phyloP scores from a whole-genome alignment of 2,113 vertebrate species.

The Osmerus eperlanus region DNA sequence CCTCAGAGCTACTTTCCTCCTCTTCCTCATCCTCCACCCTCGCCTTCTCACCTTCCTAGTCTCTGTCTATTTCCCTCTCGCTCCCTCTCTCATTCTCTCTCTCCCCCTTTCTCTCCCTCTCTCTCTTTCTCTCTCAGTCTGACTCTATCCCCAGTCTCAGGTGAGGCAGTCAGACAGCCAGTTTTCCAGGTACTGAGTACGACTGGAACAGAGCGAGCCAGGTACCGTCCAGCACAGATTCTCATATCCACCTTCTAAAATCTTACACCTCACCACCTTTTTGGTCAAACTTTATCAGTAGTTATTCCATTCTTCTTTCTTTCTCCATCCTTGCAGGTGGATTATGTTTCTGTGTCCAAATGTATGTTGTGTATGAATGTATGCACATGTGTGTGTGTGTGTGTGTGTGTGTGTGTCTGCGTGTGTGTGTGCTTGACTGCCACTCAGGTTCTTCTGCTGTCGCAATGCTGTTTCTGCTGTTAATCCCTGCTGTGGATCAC shows the following conservation, averaged over 20 bases:
- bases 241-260: too few relatives aligned
- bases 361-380: too few relatives aligned
- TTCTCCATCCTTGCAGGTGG: too few relatives aligned
- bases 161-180: too few relatives aligned
- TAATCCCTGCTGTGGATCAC: constrained; percentile 37
- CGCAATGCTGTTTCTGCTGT: neutral
- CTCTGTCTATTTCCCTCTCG: neutral
- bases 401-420: too few relatives aligned
- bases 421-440: constrained; percentile 17
- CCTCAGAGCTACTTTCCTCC: constrained; percentile 27
- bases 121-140: neutral
- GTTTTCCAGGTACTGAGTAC: too few relatives aligned
- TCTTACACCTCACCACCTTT: too few relatives aligned
- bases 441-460: constrained; percentile 29
- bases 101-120: neutral
- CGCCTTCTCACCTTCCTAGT: neutral
- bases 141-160: too few relatives aligned
- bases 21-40: neutral
- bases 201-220: too few relatives aligned
- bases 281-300: too few relatives aligned
- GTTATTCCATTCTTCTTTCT: too few relatives aligned
- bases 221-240: too few relatives aligned
- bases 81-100: neutral
- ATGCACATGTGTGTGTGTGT: neutral
- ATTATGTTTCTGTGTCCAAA: neutral